phyloP scores from a whole-genome alignment of 2,113 vertebrate species.

The Hemiprocne comata region DNA sequence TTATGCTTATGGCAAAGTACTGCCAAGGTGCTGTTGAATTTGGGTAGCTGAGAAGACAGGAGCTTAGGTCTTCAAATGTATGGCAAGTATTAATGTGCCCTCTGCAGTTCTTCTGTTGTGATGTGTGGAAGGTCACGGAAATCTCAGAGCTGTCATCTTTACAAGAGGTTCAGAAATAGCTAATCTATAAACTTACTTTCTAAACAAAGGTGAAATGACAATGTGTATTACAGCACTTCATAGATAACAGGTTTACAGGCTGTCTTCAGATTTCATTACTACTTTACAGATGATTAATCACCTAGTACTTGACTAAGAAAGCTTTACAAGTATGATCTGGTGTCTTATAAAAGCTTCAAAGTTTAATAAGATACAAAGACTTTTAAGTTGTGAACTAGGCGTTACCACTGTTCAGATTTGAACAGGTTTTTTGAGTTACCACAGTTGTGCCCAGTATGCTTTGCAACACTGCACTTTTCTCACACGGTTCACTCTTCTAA shows the following conservation, averaged over 20 bases:
- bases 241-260: not conserved
- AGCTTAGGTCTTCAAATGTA: not conserved
- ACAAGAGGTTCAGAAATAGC: not conserved
- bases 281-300: not conserved
- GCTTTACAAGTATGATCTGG: not conserved
- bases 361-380: not conserved
- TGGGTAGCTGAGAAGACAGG: not conserved
- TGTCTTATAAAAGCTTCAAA: not conserved
- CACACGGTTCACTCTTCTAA: not conserved
- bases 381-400: not conserved
- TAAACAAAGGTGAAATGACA: not conserved
- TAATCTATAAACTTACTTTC: not conserved
- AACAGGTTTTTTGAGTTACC: not conserved
- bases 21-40: not conserved
- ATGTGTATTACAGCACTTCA: not conserved
- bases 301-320: not conserved
- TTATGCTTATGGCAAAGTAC: not conserved
- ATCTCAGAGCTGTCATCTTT: not conserved
- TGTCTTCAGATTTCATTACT: not conserved
- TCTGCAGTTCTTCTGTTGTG: not conserved
- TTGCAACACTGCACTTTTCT: not conserved
- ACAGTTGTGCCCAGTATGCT: not conserved
- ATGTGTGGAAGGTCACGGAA: not conserved
- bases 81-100: not conserved
- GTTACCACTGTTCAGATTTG: not conserved